A percentile compares a stretch with the other conserved stretches of the same genome.
phyloP scores from a whole-genome alignment of 2,888 invertebrate genomes.

The Meghimatium bilineatum region DNA sequence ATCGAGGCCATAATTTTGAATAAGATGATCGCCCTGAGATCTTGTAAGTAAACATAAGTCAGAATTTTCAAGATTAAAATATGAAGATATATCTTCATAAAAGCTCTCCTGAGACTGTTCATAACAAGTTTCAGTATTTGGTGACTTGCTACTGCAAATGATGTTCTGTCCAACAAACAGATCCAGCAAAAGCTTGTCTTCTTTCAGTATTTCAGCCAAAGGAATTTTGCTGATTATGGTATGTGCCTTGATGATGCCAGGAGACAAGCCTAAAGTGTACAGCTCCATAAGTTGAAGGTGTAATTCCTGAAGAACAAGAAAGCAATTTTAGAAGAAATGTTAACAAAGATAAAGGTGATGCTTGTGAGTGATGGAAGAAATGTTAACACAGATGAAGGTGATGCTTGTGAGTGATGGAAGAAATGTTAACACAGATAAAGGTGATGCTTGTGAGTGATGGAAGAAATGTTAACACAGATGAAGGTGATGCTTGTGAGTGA shows the following conservation, averaged over 20 bases:
- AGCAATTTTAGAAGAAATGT: too few species aligned
- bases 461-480: too few species aligned
- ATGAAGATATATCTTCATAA: background rate
- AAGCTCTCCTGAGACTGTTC: background rate
- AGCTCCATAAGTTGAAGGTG: background rate
- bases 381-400: too few species aligned
- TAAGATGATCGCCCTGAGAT: background rate
- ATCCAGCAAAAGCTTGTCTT: constrained; percentile 39
- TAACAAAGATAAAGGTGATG: too few species aligned
- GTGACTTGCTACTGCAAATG: background rate
- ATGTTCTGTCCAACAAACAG: constrained; percentile 19
- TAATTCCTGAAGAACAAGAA: constrained; percentile 13
- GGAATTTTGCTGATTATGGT: background rate
- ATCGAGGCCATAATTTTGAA: background rate
- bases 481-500: too few species aligned
- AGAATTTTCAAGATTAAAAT: constrained; percentile 12
- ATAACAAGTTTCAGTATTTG: background rate
- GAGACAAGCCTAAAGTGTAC: background rate
- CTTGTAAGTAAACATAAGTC: constrained; percentile 30
- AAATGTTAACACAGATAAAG: too few species aligned
- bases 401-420: too few species aligned
- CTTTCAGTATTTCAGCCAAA: constrained; percentile 27
- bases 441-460: too few species aligned
- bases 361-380: too few species aligned
- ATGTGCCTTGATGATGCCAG: constrained; percentile 2